phyloP scores from a whole-genome alignment of 2,888 invertebrate genomes.

The Pammene aurita region DNA sequence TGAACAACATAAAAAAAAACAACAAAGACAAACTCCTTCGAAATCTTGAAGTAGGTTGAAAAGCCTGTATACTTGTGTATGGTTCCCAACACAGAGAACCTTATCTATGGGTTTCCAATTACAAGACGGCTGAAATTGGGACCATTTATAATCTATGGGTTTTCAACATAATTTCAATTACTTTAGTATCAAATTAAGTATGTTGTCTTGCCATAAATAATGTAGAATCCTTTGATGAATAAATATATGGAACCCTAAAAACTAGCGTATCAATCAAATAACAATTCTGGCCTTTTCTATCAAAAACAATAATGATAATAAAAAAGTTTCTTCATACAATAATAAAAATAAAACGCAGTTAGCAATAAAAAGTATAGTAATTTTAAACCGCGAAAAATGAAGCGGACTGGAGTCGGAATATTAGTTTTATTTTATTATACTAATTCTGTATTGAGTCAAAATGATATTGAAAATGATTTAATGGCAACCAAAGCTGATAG shows the following conservation, averaged over 20 bases:
- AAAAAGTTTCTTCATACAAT: conserved; percentile 22
- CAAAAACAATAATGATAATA: conserved; percentile 1
- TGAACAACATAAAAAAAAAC: too few relatives aligned
- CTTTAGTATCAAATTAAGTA: too few relatives aligned
- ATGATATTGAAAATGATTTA: not conserved
- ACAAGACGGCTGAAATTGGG: too few relatives aligned
- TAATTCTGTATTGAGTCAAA: not conserved
- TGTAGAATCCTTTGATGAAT: not conserved
- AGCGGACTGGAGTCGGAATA: conserved; percentile 43
- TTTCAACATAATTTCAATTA: too few relatives aligned
- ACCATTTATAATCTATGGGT: too few relatives aligned
- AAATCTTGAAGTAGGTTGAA: too few relatives aligned
- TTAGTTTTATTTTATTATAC: conserved; percentile 45
- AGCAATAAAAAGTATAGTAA: conserved; percentile 16
- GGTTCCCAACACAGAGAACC: too few relatives aligned
- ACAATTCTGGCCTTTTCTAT: conserved; percentile 7
- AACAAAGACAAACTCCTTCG: too few relatives aligned
- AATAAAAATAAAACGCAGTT: conserved; percentile 16
- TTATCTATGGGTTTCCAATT: too few relatives aligned
- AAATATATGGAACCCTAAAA: not conserved
- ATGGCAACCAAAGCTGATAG: not conserved
- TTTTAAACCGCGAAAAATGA: not conserved
- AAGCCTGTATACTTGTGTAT: too few relatives aligned
- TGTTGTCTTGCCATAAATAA: too few relatives aligned
- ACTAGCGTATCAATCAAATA: conserved; percentile 4